These are phyloP conservation scores for Syritta pipiens DNA, from an alignment of 2,888 invertebrate genomes.

Conservation along the genomic window DNA sequence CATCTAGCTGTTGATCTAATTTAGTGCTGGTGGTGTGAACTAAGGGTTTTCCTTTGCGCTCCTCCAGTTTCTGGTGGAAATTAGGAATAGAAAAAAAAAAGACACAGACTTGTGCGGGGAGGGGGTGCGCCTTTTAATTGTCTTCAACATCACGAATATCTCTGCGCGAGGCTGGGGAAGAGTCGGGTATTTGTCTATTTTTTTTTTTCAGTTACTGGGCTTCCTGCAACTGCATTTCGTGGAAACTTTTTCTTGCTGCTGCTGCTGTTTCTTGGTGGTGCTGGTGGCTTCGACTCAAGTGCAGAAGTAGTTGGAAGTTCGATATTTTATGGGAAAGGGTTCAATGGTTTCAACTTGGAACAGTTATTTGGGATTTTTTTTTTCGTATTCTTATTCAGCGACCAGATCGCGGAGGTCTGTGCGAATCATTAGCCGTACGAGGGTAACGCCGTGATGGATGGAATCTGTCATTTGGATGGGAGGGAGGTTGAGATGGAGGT, in stretches of 20 bases:
- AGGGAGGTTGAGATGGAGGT: no score
- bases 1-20: constrained; percentile 70
- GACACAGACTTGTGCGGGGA: not conserved
- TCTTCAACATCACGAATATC: constrained; percentile 69
- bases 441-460: no score
- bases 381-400: not conserved
- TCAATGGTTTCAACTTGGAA: constrained; percentile 57
- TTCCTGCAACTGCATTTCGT: constrained; percentile 69
- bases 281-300: constrained; percentile 39
- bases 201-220: constrained; percentile 30
- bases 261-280: constrained; percentile 15
- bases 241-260: constrained; percentile 52
- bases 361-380: constrained; percentile 50
- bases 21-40: constrained; percentile 68
- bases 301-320: constrained; percentile 60
- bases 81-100: constrained; percentile 37
- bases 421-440: no score
- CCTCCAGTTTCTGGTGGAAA: constrained; percentile 41
- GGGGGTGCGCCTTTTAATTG: constrained; percentile 67
- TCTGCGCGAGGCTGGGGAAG: constrained; percentile 37
- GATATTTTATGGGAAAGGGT: constrained; percentile 66
- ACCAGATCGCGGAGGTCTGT: no score
- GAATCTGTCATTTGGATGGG: no score
- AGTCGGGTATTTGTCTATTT: constrained; percentile 25
- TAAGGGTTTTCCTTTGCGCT: constrained; percentile 63